A percentile compares a stretch with the other conserved stretches of the same genome.
phyloP scores from a whole-genome alignment of 2,888 invertebrate species.

The Seladonia tumulorum region DNA sequence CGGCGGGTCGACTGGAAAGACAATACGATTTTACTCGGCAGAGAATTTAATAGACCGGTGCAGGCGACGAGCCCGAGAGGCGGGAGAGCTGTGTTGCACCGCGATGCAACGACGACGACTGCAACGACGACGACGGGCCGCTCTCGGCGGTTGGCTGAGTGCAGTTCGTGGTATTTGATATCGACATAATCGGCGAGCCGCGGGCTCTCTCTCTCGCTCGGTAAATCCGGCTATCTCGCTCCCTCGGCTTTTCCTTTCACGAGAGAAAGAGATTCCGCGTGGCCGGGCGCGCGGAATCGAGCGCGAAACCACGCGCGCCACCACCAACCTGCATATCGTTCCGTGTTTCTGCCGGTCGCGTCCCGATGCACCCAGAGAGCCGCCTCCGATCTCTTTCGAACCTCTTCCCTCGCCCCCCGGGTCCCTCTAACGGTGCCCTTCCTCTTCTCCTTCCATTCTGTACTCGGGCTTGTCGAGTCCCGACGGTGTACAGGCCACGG shows the following conservation, averaged over 20 bases:
- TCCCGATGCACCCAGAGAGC: conserved; percentile 2
- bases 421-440: neutral
- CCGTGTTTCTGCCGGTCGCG: conserved; percentile 23
- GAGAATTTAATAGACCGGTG: conserved; percentile 69
- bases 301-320: conserved; percentile 40
- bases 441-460: conserved; percentile 4
- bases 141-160: conserved; percentile 74
- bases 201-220: conserved; percentile 26
- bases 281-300: conserved; percentile 44
- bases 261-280: conserved; percentile 58
- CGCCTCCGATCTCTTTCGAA: conserved; percentile 1
- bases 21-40: conserved; percentile 75
- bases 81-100: conserved; percentile 32
- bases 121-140: neutral
- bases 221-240: conserved; percentile 66
- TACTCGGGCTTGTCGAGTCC: conserved; percentile 7
- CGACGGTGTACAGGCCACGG: conserved; percentile 23
- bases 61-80: conserved; percentile 34
- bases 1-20: conserved; percentile 73
- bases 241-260: conserved; percentile 75
- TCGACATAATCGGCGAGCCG: conserved; percentile 80
- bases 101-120: neutral
- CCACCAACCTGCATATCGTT: conserved; percentile 44
- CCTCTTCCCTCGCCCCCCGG: conserved; percentile 8
- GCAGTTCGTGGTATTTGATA: conserved; percentile 84